phyloP scores from a whole-genome alignment of 2,113 vertebrate genomes.

The Corythoichthys haematopterus region DNA sequence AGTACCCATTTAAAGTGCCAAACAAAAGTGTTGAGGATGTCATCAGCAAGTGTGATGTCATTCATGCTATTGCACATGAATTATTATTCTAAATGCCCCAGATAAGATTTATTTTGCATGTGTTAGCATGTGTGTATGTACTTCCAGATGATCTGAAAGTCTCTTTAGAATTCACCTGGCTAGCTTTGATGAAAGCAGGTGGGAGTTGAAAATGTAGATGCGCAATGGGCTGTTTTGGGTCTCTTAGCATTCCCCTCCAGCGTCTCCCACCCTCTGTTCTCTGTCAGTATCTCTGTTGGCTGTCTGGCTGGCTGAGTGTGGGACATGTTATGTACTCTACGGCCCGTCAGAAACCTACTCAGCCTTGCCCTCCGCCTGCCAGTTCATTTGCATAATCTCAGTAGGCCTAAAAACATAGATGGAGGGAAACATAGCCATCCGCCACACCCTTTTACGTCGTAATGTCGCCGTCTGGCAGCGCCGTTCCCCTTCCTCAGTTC shows the following conservation, averaged over 20 bases:
- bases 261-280: slow-evolving; percentile 47
- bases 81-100: slow-evolving; percentile 12
- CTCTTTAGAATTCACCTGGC: slow-evolving; percentile 33
- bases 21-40: background rate
- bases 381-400: slow-evolving; percentile 78
- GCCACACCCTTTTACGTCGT: background rate
- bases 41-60: background rate
- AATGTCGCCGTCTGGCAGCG: background rate
- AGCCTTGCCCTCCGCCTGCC: slow-evolving; percentile 76
- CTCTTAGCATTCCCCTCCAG: slow-evolving; percentile 52
- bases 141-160: slow-evolving; percentile 23
- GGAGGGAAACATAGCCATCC: slow-evolving; percentile 13
- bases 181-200: slow-evolving; percentile 34
- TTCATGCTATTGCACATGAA: background rate
- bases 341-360: slow-evolving; percentile 79
- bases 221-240: slow-evolving; percentile 9
- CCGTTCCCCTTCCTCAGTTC: slow-evolving; percentile 29
- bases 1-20: slow-evolving; percentile 50
- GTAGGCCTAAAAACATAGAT: slow-evolving; percentile 65
- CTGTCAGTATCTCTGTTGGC: slow-evolving; percentile 67
- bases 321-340: slow-evolving; percentile 78
- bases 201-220: slow-evolving; percentile 5
- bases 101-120: slow-evolving; percentile 5
- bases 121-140: background rate
- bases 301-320: slow-evolving; percentile 66